Conservation (phyloP, 2,113 vertebrate genomes). For the Hemiscyllium ocellatum region DNA sequence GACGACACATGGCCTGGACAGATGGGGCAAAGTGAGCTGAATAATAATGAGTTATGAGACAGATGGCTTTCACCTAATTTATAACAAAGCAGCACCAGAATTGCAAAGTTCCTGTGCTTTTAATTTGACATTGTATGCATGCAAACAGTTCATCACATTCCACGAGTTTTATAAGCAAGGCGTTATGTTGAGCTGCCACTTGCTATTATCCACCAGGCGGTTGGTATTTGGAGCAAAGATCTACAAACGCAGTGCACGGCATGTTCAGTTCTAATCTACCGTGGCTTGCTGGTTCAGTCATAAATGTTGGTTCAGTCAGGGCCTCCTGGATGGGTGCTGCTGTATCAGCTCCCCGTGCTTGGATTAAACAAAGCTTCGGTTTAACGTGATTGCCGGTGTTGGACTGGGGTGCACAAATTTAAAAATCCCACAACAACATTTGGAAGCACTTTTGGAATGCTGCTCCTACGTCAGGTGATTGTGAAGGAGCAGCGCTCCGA, state of each 20-base stretch:
- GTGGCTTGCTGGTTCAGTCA: background rate
- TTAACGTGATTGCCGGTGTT: background rate
- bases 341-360: background rate
- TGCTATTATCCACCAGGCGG: background rate
- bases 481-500: no score
- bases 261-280: background rate
- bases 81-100: background rate
- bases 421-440: no score
- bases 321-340: background rate
- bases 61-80: background rate
- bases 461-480: no score
- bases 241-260: background rate
- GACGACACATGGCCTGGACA: background rate
- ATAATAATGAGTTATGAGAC: background rate
- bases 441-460: no score
- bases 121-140: background rate
- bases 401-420: no score
- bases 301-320: background rate
- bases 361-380: background rate
- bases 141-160: background rate
- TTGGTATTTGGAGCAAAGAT: background rate
- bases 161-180: background rate
- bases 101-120: background rate
- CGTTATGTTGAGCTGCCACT: background rate
- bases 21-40: background rate